These are phyloP conservation scores for Harmothoe impar DNA, from an alignment of 2,888 invertebrate genomes.

Conservation along the genomic window DNA sequence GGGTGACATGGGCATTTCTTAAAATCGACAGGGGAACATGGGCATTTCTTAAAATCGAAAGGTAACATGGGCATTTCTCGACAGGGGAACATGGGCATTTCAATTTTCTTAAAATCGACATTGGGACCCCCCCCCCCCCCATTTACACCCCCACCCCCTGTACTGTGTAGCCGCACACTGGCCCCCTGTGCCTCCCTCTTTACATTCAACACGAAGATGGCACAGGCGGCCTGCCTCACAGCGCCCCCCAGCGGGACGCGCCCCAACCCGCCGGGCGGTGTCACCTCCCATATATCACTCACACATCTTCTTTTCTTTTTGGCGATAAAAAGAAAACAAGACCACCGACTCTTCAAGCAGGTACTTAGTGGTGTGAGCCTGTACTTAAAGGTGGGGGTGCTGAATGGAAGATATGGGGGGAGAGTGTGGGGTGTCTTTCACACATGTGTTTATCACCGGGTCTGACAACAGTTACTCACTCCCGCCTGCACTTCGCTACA, in stretches of 20 bases:
- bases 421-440: neutral
- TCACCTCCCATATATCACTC: constrained; percentile 10
- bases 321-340: neutral
- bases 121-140: too few relatives aligned
- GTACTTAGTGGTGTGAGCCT: neutral
- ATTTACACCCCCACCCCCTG: neutral
- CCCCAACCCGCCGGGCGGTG: neutral
- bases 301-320: neutral
- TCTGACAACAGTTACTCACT: neutral
- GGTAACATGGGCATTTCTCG: too few relatives aligned
- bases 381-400: neutral
- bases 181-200: neutral
- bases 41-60: too few relatives aligned
- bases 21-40: too few relatives aligned
- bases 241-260: constrained; percentile 15
- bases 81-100: too few relatives aligned
- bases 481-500: neutral
- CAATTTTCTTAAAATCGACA: too few relatives aligned
- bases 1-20: too few relatives aligned
- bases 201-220: neutral
- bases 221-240: neutral
- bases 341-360: too few relatives aligned
- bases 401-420: neutral
- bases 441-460: neutral
- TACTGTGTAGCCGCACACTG: neutral